Evolutionary conservation across 2,113 vertebrate species (phyloP).

Genomic region (Cavia aperea): DNA sequence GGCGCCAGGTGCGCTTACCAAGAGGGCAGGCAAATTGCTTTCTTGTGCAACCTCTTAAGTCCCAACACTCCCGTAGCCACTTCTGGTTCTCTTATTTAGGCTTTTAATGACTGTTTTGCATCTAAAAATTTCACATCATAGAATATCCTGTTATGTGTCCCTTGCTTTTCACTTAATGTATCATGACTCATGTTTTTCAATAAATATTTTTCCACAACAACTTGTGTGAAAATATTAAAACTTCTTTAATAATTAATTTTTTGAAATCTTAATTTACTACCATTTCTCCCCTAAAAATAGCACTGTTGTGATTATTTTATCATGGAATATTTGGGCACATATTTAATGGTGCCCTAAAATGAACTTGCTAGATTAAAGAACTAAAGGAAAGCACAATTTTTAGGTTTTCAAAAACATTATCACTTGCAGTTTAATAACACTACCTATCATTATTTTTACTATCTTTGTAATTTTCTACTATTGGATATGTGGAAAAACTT

Average conservation of each 20-base stretch:
- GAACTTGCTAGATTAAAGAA: background rate
- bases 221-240: background rate
- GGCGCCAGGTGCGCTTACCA: too few relatives aligned
- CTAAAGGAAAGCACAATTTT: background rate
- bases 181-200: background rate
- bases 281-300: background rate
- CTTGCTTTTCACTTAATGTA: background rate
- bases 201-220: background rate
- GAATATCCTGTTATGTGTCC: background rate
- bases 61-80: too few relatives aligned
- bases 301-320: background rate
- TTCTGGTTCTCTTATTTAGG: too few relatives aligned
- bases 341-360: background rate
- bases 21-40: too few relatives aligned
- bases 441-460: background rate
- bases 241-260: background rate
- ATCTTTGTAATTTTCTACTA: background rate
- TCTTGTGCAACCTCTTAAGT: too few relatives aligned
- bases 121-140: background rate
- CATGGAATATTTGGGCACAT: background rate
- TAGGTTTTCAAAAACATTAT: background rate
- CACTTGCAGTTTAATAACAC: background rate
- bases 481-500: background rate
- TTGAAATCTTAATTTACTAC: background rate
- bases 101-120: background rate